These are phyloP conservation scores for Galemys pyrenaicus DNA, from an alignment of 2,113 vertebrate species.

Conservation along the genomic window DNA sequence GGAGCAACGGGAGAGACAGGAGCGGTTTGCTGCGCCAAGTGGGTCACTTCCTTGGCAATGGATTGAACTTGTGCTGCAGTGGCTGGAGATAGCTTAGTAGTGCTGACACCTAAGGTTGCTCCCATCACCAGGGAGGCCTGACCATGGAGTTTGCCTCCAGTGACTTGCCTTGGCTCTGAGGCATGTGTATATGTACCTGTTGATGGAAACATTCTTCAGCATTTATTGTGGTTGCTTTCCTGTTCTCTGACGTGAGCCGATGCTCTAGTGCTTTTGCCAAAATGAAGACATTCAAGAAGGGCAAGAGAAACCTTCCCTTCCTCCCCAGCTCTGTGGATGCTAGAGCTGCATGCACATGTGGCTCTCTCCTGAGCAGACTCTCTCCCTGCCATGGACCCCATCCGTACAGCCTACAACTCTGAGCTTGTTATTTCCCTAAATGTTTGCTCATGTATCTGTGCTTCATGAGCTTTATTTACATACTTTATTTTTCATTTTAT, in stretches of 20 bases:
- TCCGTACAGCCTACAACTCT: slow-evolving; percentile 72
- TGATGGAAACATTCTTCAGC: not conserved
- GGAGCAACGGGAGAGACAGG: too few species aligned
- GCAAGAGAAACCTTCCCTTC: not conserved
- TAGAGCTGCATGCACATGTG: not conserved
- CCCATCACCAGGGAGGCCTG: too few species aligned
- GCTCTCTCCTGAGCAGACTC: not conserved
- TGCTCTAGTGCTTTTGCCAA: not conserved
- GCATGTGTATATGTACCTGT: not conserved
- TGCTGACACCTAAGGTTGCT: too few species aligned
- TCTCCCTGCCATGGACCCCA: slow-evolving; percentile 41
- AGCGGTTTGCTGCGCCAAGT: too few species aligned
- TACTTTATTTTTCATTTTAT: slow-evolving; percentile 86
- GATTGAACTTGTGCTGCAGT: too few species aligned
- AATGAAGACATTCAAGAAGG: slow-evolving; percentile 52
- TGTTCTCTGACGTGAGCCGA: not conserved
- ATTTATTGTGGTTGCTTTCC: not conserved
- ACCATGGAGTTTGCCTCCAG: not conserved
- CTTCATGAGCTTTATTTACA: slow-evolving; percentile 84
- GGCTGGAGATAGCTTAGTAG: too few species aligned
- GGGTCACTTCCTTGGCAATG: too few species aligned
- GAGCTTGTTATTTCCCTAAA: slow-evolving; percentile 78
- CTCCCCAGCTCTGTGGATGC: not conserved
- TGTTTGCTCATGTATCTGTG: slow-evolving; percentile 83
- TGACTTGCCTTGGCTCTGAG: slow-evolving; percentile 32